A percentile compares a stretch with the other conserved stretches of the same genome.
Conservation (phyloP, 2,113 vertebrate genomes). For the Ailurus styani region DNA sequence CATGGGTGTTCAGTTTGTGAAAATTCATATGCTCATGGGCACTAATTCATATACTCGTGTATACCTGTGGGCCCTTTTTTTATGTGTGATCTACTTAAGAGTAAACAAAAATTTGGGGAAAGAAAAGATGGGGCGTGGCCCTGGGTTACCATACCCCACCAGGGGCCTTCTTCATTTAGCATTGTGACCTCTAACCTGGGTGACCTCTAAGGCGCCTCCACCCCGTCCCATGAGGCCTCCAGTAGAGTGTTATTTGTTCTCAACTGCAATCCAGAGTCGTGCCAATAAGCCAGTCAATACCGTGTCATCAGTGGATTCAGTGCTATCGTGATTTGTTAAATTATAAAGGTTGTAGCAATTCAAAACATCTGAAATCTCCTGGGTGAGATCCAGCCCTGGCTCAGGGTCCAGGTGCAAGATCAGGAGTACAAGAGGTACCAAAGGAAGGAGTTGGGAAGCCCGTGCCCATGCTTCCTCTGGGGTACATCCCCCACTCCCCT, state of each 20-base stretch:
- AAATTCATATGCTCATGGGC: background rate
- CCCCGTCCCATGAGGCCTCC: background rate
- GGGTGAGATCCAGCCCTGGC: background rate
- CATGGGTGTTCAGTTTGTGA: background rate
- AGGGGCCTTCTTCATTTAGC: background rate
- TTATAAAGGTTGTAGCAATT: background rate
- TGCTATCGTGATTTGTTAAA: fast-evolving
- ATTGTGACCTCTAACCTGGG: background rate
- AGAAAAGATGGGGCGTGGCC: background rate
- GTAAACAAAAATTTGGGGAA: background rate
- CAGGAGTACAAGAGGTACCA: background rate
- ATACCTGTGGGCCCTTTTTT: background rate
- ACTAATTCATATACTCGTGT: background rate
- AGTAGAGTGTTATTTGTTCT: background rate
- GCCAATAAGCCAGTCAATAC: background rate
- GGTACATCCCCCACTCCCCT: background rate
- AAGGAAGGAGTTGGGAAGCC: background rate
- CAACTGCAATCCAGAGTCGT: background rate
- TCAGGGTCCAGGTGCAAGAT: background rate
- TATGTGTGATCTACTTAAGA: background rate
- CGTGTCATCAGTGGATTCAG: background rate
- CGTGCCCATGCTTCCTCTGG: background rate
- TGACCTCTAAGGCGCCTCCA: background rate
- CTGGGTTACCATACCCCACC: background rate
- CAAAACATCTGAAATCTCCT: background rate